A percentile compares a stretch with the other conserved stretches of the same genome.
These are phyloP conservation scores for Gasteruption jaculator DNA, from an alignment of 2,888 invertebrate genomes.

Conservation along the genomic window DNA sequence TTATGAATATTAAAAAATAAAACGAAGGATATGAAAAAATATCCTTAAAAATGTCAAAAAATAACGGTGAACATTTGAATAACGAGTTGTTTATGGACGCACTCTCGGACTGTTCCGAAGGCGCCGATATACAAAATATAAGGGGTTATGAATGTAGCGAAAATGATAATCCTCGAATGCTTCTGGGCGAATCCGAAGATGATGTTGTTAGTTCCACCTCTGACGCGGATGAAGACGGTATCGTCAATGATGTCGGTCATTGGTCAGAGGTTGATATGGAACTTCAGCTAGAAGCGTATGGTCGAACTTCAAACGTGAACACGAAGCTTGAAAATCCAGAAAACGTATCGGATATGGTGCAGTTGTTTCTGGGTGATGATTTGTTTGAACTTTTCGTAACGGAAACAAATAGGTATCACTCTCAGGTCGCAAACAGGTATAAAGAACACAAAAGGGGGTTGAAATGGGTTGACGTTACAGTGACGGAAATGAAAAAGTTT, in stretches of 20 bases:
- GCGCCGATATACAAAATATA: slow-evolving; percentile 10
- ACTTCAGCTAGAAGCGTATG: slow-evolving; percentile 13
- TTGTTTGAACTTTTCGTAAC: slow-evolving; percentile 14
- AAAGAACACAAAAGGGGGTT: slow-evolving; percentile 13
- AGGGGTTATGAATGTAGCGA: slow-evolving; percentile 9
- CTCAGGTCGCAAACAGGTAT: slow-evolving; percentile 10
- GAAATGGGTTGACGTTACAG: slow-evolving; percentile 16
- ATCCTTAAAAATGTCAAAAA: slow-evolving; percentile 13
- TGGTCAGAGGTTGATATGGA: slow-evolving; percentile 11
- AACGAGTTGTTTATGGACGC: slow-evolving; percentile 12
- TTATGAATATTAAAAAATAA: slow-evolving; percentile 11
- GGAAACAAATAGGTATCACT: slow-evolving; percentile 14
- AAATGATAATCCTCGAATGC: slow-evolving; percentile 17
- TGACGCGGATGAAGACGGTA: slow-evolving; percentile 12
- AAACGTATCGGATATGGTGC: slow-evolving; percentile 13
- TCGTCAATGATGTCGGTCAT: slow-evolving; percentile 14
- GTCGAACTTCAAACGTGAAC: slow-evolving; percentile 13
- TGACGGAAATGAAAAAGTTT: slow-evolving; percentile 16
- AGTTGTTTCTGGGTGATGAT: slow-evolving; percentile 17
- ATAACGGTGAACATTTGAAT: slow-evolving; percentile 12
- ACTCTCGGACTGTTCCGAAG: slow-evolving; percentile 15
- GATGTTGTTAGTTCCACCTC: slow-evolving; percentile 14
- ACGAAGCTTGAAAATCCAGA: slow-evolving; percentile 14
- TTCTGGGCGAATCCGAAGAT: slow-evolving; percentile 16
- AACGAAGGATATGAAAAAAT: slow-evolving; percentile 13